phyloP scores from a whole-genome alignment of 2,113 vertebrate genomes.

The Rhea pennata region DNA sequence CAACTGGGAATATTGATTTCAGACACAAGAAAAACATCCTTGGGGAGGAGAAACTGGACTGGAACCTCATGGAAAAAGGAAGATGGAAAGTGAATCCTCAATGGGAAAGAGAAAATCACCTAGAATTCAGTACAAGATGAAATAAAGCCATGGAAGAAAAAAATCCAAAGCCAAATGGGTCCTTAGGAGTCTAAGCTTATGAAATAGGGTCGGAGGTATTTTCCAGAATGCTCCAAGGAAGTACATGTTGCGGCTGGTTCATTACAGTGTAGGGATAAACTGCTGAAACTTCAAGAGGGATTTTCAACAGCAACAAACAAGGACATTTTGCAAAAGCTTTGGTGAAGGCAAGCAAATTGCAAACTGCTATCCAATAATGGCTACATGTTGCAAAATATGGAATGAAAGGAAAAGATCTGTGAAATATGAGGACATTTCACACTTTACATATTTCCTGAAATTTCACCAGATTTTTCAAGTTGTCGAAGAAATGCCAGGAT shows the following conservation, averaged over 20 bases:
- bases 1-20: neutral
- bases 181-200: neutral
- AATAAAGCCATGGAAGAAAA: neutral
- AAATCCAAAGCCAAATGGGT: neutral
- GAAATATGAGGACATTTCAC: neutral
- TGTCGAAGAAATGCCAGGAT: neutral
- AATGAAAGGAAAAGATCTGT: slow-evolving; percentile 19
- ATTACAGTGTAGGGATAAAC: neutral
- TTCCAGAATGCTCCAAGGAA: neutral
- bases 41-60: neutral
- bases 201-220: neutral
- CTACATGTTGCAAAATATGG: neutral
- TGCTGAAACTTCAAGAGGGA: neutral
- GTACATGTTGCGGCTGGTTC: neutral
- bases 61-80: neutral
- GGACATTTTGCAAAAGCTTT: neutral
- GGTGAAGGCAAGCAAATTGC: neutral
- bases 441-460: neutral
- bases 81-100: neutral
- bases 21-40: neutral
- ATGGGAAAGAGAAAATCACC: neutral
- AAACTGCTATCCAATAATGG: neutral
- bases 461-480: neutral
- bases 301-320: neutral
- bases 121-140: neutral